phyloP scores from a whole-genome alignment of 2,888 invertebrate species.

The Crocallis elinguaria region DNA sequence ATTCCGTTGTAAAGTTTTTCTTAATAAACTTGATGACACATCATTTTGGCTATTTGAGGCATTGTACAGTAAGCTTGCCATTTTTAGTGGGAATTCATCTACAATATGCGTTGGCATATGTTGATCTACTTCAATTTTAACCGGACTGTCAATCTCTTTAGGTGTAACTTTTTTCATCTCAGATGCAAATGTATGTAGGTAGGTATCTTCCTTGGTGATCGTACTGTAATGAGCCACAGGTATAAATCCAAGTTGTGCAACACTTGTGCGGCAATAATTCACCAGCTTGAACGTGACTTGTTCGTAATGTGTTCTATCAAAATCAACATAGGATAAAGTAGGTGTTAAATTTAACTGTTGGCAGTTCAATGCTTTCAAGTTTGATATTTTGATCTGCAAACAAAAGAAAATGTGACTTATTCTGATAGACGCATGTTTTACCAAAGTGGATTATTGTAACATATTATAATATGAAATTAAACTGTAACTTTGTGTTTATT shows the following conservation, averaged over 20 bases:
- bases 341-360: conserved; percentile 53
- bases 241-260: conserved; percentile 51
- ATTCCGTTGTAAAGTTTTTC: not conserved
- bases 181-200: conserved; percentile 46
- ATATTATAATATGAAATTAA: not conserved
- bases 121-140: not conserved
- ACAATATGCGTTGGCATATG: not conserved
- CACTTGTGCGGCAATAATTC: conserved; percentile 16
- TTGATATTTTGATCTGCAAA: conserved; percentile 62
- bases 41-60: not conserved
- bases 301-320: conserved; percentile 55
- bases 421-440: not conserved
- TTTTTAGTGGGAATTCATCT: not conserved
- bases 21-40: not conserved
- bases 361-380: conserved; percentile 55
- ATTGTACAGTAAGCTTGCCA: not conserved
- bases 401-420: not conserved
- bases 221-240: conserved; percentile 60
- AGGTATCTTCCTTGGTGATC: conserved; percentile 47
- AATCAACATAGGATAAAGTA: conserved; percentile 54
- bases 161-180: conserved; percentile 35
- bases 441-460: not conserved
- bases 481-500: too few relatives aligned
- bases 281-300: conserved; percentile 61
- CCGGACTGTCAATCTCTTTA: conserved; percentile 30